A percentile compares a stretch with the other conserved stretches of the same genome.
Evolutionary conservation across 2,888 invertebrate species (phyloP).

Genomic region (Abscondita cerata): DNA sequence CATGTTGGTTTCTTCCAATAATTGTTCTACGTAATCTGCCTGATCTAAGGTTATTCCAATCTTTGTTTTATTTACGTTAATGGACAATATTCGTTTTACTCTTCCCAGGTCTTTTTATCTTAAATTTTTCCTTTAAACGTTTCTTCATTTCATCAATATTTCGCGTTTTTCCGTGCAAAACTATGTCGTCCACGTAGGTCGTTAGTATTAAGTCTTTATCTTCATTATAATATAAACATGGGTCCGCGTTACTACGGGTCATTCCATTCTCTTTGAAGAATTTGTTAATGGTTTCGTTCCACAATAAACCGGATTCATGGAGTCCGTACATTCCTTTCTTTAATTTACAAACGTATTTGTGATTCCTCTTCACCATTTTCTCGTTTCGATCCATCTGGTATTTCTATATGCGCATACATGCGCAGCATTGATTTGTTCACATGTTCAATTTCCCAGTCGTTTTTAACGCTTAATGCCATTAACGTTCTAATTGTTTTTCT

Average conservation of each 20-base stretch:
- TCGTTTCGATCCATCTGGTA: neutral
- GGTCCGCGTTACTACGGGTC: neutral
- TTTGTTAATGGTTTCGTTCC: neutral
- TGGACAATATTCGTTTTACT: too few relatives aligned
- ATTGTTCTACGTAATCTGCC: neutral
- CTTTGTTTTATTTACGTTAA: too few relatives aligned
- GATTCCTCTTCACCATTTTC: too few relatives aligned
- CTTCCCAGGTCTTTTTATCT: too few relatives aligned
- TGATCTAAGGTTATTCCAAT: too few relatives aligned
- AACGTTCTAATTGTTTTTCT: neutral
- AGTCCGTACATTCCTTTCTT: slow-evolving; percentile 2
- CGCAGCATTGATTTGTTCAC: neutral
- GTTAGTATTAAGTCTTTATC: too few relatives aligned
- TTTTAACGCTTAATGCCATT: neutral
- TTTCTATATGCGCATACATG: neutral
- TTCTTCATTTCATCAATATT: too few relatives aligned
- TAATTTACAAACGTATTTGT: neutral
- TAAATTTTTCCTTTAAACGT: too few relatives aligned
- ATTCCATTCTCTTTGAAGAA: neutral
- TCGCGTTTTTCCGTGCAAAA: too few relatives aligned
- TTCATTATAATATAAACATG: too few relatives aligned
- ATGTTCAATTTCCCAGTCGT: neutral
- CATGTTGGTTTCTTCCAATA: neutral
- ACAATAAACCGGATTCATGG: neutral
- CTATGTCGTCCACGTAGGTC: too few relatives aligned